A percentile compares a stretch with the other conserved stretches of the same genome.
These are phyloP conservation scores for Tringa solitaria DNA, from an alignment of 2,113 vertebrate species.

Conservation along the genomic window DNA sequence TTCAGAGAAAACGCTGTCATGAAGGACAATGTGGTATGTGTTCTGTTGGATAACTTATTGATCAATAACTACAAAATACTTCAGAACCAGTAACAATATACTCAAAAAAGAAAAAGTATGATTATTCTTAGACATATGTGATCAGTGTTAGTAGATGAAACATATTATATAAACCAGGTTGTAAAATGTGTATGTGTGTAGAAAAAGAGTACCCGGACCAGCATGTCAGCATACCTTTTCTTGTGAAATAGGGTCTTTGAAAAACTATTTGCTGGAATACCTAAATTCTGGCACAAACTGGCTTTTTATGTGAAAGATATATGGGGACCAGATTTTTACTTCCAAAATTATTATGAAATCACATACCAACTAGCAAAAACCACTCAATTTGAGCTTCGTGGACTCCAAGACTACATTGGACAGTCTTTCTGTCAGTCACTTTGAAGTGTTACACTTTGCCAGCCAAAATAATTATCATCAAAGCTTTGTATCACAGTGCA, in stretches of 20 bases:
- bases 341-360: neutral
- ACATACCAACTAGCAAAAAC: neutral
- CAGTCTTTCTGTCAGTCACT: neutral
- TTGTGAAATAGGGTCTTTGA: neutral
- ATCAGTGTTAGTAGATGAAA: neutral
- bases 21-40: neutral
- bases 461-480: neutral
- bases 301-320: neutral
- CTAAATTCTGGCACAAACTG: neutral
- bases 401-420: neutral
- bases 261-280: neutral
- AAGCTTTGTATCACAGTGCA: neutral
- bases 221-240: neutral
- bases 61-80: neutral
- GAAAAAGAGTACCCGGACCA: neutral
- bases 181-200: neutral
- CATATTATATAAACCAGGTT: neutral
- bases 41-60: neutral
- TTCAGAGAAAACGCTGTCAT: neutral
- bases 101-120: neutral
- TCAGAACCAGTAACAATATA: neutral
- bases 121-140: neutral
- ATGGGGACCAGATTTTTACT: neutral
- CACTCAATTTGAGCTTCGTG: neutral
- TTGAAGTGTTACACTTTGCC: neutral